Evolutionary conservation across 2,888 invertebrate genomes (phyloP).

Genomic region (Spialia ferax): DNA sequence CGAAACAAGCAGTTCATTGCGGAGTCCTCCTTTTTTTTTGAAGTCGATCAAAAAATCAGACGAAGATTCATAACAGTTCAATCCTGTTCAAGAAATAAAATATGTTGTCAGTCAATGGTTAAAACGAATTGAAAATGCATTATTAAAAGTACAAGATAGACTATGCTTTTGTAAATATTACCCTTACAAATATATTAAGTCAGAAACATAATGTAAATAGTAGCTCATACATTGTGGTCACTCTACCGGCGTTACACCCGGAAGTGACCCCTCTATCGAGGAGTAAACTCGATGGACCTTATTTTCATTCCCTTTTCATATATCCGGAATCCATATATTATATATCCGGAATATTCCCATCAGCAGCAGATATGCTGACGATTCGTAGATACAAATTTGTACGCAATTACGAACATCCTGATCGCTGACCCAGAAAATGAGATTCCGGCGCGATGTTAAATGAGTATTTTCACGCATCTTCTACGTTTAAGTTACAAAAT

Average conservation of each 20-base stretch:
- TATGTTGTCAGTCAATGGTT: too few relatives aligned
- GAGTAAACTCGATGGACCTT: slow-evolving; percentile 69
- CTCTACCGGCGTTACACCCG: slow-evolving; percentile 60
- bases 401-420: slow-evolving; percentile 11
- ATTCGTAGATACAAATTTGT: slow-evolving; percentile 13
- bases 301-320: slow-evolving; percentile 54
- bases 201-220: too few relatives aligned
- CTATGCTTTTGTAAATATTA: background rate
- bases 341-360: slow-evolving; percentile 39
- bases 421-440: slow-evolving; percentile 22
- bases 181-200: too few relatives aligned
- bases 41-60: too few relatives aligned
- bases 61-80: too few relatives aligned
- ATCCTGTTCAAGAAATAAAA: too few relatives aligned
- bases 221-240: slow-evolving; percentile 4
- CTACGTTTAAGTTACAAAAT: background rate
- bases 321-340: slow-evolving; percentile 44
- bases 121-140: too few relatives aligned
- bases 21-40: too few relatives aligned
- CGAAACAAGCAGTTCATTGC: too few relatives aligned
- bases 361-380: background rate
- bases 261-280: slow-evolving; percentile 76
- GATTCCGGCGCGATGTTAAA: slow-evolving; percentile 10
- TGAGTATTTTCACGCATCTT: slow-evolving; percentile 18
- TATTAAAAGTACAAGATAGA: too few relatives aligned